These are phyloP conservation scores for Helicolenus hilgendorfi DNA, from an alignment of 2,797 vertebrate species.

Conservation along the genomic window DNA sequence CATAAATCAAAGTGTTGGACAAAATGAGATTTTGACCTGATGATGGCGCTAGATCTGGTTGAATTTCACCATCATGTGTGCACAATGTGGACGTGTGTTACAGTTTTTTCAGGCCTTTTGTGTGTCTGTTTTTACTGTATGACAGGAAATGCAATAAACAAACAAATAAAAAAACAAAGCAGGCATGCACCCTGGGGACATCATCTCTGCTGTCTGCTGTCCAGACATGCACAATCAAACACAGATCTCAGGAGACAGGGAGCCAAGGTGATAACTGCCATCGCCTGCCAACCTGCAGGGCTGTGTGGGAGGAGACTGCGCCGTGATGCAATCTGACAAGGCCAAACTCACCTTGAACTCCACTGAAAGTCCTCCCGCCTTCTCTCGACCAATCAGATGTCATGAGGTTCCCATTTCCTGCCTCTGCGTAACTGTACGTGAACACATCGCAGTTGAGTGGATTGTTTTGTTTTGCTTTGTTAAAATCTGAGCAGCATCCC, in stretches of 20 bases:
- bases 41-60: not conserved
- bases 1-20: not conserved
- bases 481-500: slow-evolving; percentile 20
- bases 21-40: not conserved
- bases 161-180: not conserved
- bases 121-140: not conserved
- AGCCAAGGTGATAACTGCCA: slow-evolving; percentile 55
- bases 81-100: not conserved
- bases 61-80: not conserved
- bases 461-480: slow-evolving; percentile 33
- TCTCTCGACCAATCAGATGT: not conserved
- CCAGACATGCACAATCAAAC: slow-evolving; percentile 64
- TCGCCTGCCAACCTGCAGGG: slow-evolving; percentile 47
- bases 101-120: not conserved
- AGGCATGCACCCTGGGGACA: not conserved
- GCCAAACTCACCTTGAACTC: slow-evolving; percentile 43
- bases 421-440: not conserved
- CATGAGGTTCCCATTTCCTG: not conserved
- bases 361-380: not conserved
- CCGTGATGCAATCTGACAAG: slow-evolving; percentile 49
- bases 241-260: slow-evolving; percentile 58
- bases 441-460: not conserved
- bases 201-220: slow-evolving; percentile 10
- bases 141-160: not conserved
- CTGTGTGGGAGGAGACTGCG: slow-evolving; percentile 29